phyloP scores from a whole-genome alignment of 2,888 invertebrate species.

The Heliconius sara region DNA sequence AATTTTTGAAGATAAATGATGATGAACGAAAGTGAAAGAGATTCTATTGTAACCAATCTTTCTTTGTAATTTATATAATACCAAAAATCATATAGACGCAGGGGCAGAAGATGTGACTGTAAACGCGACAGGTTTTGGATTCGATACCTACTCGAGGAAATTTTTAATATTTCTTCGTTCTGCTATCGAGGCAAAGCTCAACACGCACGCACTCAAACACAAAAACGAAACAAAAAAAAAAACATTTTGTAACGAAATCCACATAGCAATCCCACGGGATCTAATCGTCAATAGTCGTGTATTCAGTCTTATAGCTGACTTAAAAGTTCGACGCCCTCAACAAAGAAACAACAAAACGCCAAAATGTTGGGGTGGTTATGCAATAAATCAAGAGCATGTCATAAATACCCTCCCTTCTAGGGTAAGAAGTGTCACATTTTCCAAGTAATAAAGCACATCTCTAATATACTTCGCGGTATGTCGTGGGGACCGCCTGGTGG shows the following conservation, averaged over 20 bases:
- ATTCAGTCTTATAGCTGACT: constrained; percentile 43
- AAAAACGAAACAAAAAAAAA: not conserved
- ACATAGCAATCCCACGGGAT: constrained; percentile 32
- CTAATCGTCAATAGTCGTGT: constrained; percentile 18
- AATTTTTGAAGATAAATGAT: too few species aligned
- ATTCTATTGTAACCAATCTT: not conserved
- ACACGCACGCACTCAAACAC: too few species aligned
- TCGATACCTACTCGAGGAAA: too few species aligned
- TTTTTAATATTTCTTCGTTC: too few species aligned
- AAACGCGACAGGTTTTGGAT: too few species aligned
- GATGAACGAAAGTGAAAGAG: not conserved
- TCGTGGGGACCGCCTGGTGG: constrained; percentile 50
- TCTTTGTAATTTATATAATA: too few species aligned
- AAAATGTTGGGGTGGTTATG: constrained; percentile 60
- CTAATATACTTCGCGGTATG: constrained; percentile 60
- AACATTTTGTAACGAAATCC: not conserved
- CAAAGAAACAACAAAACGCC: constrained; percentile 67
- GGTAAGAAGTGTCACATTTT: constrained; percentile 72
- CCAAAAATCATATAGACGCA: too few species aligned
- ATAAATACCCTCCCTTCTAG: constrained; percentile 66
- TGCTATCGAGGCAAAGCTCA: too few species aligned
- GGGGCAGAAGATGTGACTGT: too few species aligned
- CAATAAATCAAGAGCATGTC: constrained; percentile 69
- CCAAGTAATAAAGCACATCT: constrained; percentile 66
- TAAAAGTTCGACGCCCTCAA: constrained; percentile 57